These are phyloP conservation scores for Cossypha caffra DNA, from an alignment of 2,797 vertebrate species.

Conservation along the genomic window DNA sequence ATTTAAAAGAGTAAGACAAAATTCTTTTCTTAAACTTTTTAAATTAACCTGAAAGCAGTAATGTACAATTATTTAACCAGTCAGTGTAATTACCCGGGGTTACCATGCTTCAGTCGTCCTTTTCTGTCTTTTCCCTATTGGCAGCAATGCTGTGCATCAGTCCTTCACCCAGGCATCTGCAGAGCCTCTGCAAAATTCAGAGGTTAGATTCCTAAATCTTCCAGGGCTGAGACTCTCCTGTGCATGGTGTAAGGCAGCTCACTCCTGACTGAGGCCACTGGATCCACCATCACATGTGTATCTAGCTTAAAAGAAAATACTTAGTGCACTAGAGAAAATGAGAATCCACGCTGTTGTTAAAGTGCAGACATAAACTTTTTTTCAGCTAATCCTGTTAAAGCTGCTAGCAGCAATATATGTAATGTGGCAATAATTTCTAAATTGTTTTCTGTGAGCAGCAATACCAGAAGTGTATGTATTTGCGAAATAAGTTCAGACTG, in stretches of 20 bases:
- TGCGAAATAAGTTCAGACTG: not conserved
- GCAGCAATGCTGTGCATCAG: rapidly evolving
- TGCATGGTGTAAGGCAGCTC: not conserved
- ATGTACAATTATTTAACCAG: not conserved
- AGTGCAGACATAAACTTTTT: not conserved
- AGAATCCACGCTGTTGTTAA: not conserved
- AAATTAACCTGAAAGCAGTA: not conserved
- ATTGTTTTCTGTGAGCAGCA: not conserved
- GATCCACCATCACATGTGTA: rapidly evolving
- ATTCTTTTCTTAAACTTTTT: not conserved
- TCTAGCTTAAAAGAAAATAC: not conserved
- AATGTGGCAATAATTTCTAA: not conserved
- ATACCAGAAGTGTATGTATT: not conserved
- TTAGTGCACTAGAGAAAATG: not conserved
- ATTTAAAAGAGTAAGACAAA: not conserved
- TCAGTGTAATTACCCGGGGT: no score
- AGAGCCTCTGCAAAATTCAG: not conserved
- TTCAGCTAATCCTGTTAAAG: not conserved
- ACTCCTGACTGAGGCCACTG: not conserved
- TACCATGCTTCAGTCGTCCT: not conserved
- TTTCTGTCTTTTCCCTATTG: not conserved
- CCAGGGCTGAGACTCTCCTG: not conserved
- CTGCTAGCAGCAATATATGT: not conserved
- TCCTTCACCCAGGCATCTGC: not conserved
- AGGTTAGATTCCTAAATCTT: not conserved